These are phyloP conservation scores for Stenoptilia bipunctidactyla DNA, from an alignment of 2,888 invertebrate species.

Conservation along the genomic window DNA sequence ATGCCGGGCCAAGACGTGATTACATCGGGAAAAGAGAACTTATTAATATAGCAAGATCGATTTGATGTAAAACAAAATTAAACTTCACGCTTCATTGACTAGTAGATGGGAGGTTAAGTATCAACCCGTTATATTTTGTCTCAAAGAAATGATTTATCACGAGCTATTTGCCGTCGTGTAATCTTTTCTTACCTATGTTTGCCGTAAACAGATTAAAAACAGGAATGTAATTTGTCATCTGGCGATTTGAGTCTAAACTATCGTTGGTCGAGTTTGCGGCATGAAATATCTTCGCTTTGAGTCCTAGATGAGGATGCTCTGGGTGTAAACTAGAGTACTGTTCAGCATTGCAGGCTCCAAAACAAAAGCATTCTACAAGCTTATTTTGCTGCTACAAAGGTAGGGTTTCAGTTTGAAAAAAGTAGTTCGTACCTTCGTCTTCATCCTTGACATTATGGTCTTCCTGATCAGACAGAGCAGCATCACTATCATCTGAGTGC, in stretches of 20 bases:
- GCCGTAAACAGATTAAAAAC: too few relatives aligned
- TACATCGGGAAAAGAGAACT: constrained; percentile 26
- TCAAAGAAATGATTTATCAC: not conserved
- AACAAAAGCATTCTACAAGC: too few relatives aligned
- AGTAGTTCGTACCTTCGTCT: constrained; percentile 75
- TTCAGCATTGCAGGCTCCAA: too few relatives aligned
- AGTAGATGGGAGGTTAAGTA: not conserved
- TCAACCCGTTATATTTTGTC: not conserved
- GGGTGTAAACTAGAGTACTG: too few relatives aligned
- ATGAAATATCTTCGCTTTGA: too few relatives aligned
- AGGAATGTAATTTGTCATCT: too few relatives aligned
- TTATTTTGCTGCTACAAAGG: not conserved
- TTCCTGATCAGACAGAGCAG: constrained; percentile 88
- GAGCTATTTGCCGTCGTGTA: not conserved
- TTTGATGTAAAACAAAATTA: constrained; percentile 9
- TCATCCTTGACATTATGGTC: constrained; percentile 88
- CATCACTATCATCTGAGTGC: constrained; percentile 85
- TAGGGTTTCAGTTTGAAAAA: not conserved
- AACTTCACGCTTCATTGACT: not conserved
- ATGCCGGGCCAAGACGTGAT: constrained; percentile 32
- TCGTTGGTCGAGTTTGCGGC: too few relatives aligned
- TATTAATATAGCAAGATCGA: constrained; percentile 20
- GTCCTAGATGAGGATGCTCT: too few relatives aligned
- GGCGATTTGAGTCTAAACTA: too few relatives aligned
- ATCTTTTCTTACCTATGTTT: too few relatives aligned